Percentiles rank a stretch among this genome's conserved stretches.
Evolutionary conservation across 2,888 invertebrate genomes (phyloP).

Genomic region (Lasioglossum calceatum): DNA sequence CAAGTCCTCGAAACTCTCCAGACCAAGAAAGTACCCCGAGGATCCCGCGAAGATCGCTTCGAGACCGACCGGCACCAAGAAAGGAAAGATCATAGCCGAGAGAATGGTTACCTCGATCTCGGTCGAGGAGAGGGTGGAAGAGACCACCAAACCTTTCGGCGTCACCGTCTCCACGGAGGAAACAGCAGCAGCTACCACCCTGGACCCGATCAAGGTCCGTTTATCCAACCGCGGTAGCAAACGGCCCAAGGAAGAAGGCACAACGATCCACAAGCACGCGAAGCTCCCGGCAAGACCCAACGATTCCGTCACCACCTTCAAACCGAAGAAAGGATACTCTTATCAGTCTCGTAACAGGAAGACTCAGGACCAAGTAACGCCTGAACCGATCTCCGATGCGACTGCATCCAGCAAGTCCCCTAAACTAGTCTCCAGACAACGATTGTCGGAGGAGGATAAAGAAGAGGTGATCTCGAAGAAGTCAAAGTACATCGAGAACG

Average conservation of each 20-base stretch:
- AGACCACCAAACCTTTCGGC: conserved; percentile 40
- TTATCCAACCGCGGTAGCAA: conserved; percentile 4
- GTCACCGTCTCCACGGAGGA: conserved; percentile 30
- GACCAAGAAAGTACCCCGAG: conserved; percentile 31
- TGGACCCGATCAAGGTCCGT: conserved; percentile 37
- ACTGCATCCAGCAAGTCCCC: conserved; percentile 26
- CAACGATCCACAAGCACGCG: not conserved
- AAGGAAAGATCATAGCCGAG: conserved; percentile 59
- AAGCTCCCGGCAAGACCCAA: not conserved
- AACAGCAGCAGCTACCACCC: conserved; percentile 45
- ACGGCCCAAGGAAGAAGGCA: conserved; percentile 38
- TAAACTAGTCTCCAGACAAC: not conserved
- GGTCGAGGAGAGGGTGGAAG: conserved; percentile 45
- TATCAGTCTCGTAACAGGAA: conserved; percentile 22
- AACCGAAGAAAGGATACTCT: conserved; percentile 40
- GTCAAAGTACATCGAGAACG: not conserved
- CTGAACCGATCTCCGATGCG: conserved; percentile 12
- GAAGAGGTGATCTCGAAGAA: conserved; percentile 19
- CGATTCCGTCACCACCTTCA: conserved; percentile 38
- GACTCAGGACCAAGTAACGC: conserved; percentile 19
- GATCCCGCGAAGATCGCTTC: conserved; percentile 22
- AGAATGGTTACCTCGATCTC: conserved; percentile 59
- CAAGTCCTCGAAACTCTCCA: conserved; percentile 46
- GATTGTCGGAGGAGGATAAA: not conserved
- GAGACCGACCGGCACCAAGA: conserved; percentile 40